Percentiles rank a stretch among this genome's conserved stretches.
phyloP scores from a whole-genome alignment of 2,113 vertebrate species.

The Caretta caretta region DNA sequence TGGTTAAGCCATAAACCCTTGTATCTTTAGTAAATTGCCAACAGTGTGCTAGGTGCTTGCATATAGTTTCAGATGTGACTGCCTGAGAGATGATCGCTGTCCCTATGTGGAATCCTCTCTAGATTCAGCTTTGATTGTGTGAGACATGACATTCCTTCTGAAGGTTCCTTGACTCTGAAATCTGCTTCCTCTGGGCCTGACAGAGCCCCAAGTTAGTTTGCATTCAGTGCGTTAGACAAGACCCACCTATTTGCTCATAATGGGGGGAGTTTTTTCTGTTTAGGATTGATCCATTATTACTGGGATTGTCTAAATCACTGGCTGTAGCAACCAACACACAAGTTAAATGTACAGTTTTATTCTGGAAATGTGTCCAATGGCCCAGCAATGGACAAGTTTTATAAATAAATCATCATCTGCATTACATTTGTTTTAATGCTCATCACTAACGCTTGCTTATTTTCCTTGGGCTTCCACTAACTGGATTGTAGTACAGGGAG shows the following conservation, averaged over 20 bases:
- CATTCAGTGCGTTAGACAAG: slow-evolving; percentile 8
- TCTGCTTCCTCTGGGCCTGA: not conserved
- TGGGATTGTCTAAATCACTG: not conserved
- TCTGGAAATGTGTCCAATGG: not conserved
- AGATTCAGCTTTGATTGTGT: no score
- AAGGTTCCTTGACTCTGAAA: not conserved
- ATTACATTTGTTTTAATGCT: not conserved
- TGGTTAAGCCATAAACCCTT: not conserved
- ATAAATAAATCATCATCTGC: not conserved
- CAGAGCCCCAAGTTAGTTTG: not conserved
- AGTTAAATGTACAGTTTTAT: not conserved
- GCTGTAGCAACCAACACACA: not conserved
- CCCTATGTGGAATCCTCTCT: no score
- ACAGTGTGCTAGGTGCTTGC: not conserved
- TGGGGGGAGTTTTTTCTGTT: not conserved
- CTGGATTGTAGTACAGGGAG: not conserved
- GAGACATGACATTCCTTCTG: no score
- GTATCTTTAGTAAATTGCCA: not conserved
- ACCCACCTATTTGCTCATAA: not conserved
- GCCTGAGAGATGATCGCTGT: no score
- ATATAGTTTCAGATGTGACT: not conserved
- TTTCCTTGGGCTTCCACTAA: not conserved
- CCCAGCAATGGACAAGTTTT: slow-evolving; percentile 5
- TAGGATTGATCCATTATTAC: not conserved
- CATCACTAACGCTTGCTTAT: not conserved